phyloP scores from a whole-genome alignment of 2,888 invertebrate species.

The Carpatolechia fugitivella region DNA sequence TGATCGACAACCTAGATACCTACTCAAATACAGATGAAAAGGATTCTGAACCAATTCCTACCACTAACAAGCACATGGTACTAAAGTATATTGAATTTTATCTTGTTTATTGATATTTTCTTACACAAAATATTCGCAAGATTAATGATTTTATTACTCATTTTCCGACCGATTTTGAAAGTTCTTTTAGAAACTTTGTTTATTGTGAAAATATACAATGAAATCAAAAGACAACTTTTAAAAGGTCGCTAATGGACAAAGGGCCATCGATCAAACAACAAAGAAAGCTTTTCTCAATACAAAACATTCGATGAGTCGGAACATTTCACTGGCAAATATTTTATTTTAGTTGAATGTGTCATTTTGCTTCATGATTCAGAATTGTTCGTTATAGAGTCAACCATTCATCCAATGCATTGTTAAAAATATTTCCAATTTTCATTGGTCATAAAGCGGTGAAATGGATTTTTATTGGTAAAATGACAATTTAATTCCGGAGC shows the following conservation, averaged over 20 bases:
- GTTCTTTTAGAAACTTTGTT: slow-evolving; percentile 56
- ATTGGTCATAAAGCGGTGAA: slow-evolving; percentile 5
- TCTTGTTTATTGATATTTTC: slow-evolving; percentile 20
- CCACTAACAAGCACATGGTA: no score
- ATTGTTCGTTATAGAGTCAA: slow-evolving; percentile 31
- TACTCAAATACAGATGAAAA: background rate
- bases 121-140: slow-evolving; percentile 50
- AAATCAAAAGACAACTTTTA: slow-evolving; percentile 73
- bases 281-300: slow-evolving; percentile 68
- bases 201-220: slow-evolving; percentile 64
- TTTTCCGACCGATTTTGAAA: slow-evolving; percentile 47
- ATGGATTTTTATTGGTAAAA: background rate
- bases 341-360: slow-evolving; percentile 49
- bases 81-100: no score
- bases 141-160: slow-evolving; percentile 61
- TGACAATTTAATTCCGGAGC: background rate
- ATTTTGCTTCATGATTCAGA: slow-evolving; percentile 41
- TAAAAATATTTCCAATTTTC: slow-evolving; percentile 20
- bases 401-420: background rate
- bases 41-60: slow-evolving; percentile 1
- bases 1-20: slow-evolving; percentile 36
- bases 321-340: slow-evolving; percentile 51
- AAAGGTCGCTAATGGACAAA: slow-evolving; percentile 74
- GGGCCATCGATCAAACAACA: slow-evolving; percentile 75
- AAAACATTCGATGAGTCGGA: slow-evolving; percentile 61